A percentile compares a stretch with the other conserved stretches of the same genome.
phyloP scores from a whole-genome alignment of 2,113 vertebrate genomes.

The Anarrhichthys ocellatus region DNA sequence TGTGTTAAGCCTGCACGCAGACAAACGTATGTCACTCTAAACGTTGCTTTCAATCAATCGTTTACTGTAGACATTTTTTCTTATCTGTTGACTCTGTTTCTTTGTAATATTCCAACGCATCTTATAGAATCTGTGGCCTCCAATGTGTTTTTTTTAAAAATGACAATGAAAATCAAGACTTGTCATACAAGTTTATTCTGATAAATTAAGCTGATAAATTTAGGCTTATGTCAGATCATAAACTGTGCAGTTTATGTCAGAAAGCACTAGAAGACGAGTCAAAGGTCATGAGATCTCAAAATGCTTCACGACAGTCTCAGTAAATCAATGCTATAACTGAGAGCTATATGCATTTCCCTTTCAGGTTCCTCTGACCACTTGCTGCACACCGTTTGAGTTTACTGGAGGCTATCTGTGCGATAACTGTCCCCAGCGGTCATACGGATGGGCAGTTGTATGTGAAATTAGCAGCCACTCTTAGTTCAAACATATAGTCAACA shows the following conservation, averaged over 20 bases:
- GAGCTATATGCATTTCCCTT: neutral
- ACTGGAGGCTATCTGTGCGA: neutral
- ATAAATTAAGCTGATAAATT: neutral
- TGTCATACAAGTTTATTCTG: neutral
- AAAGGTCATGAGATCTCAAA: neutral
- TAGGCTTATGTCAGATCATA: neutral
- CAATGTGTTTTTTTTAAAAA: neutral
- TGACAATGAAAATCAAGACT: neutral
- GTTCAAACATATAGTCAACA: neutral
- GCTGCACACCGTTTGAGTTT: neutral
- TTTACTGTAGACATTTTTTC: neutral
- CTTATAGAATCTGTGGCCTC: neutral
- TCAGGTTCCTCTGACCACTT: neutral
- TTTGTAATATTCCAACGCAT: neutral
- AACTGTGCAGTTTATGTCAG: neutral
- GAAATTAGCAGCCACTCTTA: neutral
- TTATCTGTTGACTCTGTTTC: neutral
- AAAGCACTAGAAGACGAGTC: neutral
- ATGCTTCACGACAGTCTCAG: neutral
- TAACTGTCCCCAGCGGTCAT: neutral
- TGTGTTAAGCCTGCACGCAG: neutral
- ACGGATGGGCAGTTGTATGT: neutral
- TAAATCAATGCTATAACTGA: neutral
- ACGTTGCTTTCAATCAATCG: neutral
- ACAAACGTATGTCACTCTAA: constrained; percentile 66